Conservation (phyloP, 2,113 vertebrate species). For the Burhinus bistriatus region DNA sequence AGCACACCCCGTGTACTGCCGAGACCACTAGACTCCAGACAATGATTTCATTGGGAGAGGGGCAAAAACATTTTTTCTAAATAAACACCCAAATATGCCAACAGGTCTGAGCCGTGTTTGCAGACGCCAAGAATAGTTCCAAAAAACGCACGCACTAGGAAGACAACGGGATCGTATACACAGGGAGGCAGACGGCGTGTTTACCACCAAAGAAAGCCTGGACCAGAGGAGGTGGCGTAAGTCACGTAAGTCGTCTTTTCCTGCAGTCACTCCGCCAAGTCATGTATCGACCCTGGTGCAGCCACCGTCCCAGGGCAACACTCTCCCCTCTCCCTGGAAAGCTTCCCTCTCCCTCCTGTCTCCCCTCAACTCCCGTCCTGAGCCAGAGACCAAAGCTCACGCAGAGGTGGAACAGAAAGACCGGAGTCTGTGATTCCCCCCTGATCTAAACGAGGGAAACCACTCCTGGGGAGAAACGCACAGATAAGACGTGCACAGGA, state of each 20-base stretch:
- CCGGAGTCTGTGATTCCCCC: not conserved
- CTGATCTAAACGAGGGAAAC: rapidly evolving
- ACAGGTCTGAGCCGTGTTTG: not conserved
- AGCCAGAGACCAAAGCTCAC: not conserved
- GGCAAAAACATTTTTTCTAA: not conserved
- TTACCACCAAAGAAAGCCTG: not conserved
- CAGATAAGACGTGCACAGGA: rapidly evolving
- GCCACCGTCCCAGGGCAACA: not conserved
- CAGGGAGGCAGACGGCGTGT: not conserved
- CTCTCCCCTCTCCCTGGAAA: not conserved
- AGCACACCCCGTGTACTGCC: rapidly evolving
- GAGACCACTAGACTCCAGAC: not conserved
- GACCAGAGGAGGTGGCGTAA: not conserved
- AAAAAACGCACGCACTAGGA: rapidly evolving
- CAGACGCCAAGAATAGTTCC: not conserved
- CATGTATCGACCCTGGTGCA: not conserved
- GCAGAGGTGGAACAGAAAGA: not conserved
- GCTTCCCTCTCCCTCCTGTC: not conserved
- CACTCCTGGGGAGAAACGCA: not conserved
- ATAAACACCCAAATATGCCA: not conserved
- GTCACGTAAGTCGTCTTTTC: not conserved
- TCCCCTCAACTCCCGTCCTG: too few species aligned
- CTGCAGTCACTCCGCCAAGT: not conserved
- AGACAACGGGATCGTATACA: rapidly evolving
- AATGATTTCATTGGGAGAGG: not conserved